These are phyloP conservation scores for Percopsis omiscomaycus DNA, from an alignment of 2,797 vertebrate species.

Conservation along the genomic window DNA sequence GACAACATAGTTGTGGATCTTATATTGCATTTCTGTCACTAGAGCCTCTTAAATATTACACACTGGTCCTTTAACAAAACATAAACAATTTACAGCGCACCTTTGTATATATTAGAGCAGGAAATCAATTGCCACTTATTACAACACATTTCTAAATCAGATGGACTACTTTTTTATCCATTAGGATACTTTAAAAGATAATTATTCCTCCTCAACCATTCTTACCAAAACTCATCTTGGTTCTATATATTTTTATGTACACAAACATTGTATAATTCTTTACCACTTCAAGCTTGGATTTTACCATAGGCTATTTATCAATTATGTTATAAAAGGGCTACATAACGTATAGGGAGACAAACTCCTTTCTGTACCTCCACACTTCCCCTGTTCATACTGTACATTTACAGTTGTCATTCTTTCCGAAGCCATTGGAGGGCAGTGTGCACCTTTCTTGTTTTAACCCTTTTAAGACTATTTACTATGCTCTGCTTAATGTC, in stretches of 20 bases:
- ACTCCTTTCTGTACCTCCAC: no score
- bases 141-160: neutral
- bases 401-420: conserved; percentile 3
- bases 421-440: conserved; percentile 43
- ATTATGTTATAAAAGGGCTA: no score
- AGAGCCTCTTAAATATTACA: no score
- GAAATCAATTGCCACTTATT: conserved; percentile 9
- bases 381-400: neutral
- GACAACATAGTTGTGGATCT: no score
- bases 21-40: no score
- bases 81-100: neutral
- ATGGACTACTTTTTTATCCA: neutral
- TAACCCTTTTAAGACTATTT: no score
- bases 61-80: neutral
- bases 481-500: no score
- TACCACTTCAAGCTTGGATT: no score
- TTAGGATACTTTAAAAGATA: conserved; percentile 2
- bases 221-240: neutral
- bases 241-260: no score
- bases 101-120: neutral
- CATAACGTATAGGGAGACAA: no score
- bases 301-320: no score
- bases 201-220: neutral
- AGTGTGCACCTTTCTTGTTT: conserved; percentile 46
- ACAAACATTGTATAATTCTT: no score